Evolutionary conservation across 2,113 vertebrate genomes (phyloP), one percentile per base, ranked within the genome.

Genomic region (Montifringilla adamsi): DNA sequence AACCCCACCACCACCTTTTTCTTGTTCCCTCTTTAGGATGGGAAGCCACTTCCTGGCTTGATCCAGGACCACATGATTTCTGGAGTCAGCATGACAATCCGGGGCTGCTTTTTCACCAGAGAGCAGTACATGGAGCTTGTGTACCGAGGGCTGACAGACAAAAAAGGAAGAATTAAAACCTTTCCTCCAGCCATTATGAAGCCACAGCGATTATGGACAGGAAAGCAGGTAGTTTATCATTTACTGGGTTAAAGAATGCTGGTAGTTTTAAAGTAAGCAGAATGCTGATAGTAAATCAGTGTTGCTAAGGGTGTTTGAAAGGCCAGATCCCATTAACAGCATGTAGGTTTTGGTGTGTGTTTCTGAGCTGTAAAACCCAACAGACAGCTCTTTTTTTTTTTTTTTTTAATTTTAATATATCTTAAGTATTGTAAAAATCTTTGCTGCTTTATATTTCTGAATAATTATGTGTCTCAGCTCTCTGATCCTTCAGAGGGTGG

Each of bases 61-160:
- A 99, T 99, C 94, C 99, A 99, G 95, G 99, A 99, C 94, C 99
- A 99, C 98, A 99, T 99, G 98, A 97, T 99, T 28, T 99, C 99
- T 2, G 99, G 99, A 28, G 98, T 99, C 35, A 98, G 98, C 95
- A 99, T 99, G 99, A 99, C 99, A 3, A 98, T 98, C n/a, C 98
- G 99, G 8, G 98, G 98, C 91, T 99, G 99, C 85, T 99, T 99
- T 97, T 99, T 99, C 95, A 98, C 96, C 21, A 97, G 98, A 77
- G 99, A 99, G 41, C 98, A 99, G 85, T 99, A 99, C 76, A 99
- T 98, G 33, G 99, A 99, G 94, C 97, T 99, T 70, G 98, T 99
- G 22, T 99, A 99, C 97, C 97, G 99, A 94, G 99, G 99, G 4
- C 98, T 99, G 82, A 99, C 98, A 0, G 99, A 99, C 97, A 99